phyloP scores from a whole-genome alignment of 1,140 invertebrate species.

The Aphelenchoides besseyi region DNA sequence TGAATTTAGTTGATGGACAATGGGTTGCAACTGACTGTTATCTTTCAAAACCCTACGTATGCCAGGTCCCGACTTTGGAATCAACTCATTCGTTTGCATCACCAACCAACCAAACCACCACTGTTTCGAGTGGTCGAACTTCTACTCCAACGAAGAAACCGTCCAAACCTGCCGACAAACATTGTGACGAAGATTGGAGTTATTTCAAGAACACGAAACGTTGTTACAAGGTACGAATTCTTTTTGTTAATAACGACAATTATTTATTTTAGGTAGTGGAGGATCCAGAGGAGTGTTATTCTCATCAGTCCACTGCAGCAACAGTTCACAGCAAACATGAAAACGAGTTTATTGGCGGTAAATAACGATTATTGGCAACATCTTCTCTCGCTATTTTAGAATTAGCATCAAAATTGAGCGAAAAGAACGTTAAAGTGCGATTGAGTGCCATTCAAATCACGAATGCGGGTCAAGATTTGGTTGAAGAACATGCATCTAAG shows the following conservation, averaged over 20 bases:
- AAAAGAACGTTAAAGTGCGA: background rate
- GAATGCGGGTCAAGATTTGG: background rate
- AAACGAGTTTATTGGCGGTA: conserved; percentile 12
- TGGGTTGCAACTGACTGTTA: conserved; percentile 10
- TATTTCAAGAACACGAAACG: background rate
- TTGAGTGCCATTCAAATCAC: background rate
- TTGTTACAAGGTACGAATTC: conserved; percentile 3
- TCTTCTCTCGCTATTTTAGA: background rate
- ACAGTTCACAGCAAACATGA: background rate
- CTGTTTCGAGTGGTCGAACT: background rate
- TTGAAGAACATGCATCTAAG: background rate
- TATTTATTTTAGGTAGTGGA: background rate
- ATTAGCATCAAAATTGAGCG: background rate
- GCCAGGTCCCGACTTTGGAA: background rate
- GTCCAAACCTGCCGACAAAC: background rate
- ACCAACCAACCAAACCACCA: background rate
- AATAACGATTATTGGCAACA: background rate
- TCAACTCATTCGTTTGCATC: background rate
- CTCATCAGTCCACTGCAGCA: background rate
- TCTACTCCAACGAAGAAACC: background rate
- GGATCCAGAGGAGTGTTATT: background rate
- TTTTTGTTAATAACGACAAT: background rate
- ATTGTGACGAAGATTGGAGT: background rate
- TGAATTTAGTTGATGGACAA: background rate
- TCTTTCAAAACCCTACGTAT: conserved; percentile 4